These are phyloP conservation scores for Tinea trinotella DNA, from an alignment of 2,888 invertebrate genomes.

Conservation along the genomic window DNA sequence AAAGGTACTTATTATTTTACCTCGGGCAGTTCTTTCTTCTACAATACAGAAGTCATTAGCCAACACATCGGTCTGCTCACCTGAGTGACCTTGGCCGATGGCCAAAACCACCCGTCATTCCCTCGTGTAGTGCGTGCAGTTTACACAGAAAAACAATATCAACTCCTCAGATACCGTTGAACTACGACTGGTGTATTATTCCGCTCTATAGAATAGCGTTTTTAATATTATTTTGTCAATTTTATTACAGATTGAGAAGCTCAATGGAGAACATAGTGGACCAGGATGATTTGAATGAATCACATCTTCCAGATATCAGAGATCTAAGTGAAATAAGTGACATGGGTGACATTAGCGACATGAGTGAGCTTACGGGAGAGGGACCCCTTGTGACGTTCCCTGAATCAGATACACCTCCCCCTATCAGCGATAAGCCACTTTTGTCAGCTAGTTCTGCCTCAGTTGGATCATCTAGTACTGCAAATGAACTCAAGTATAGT, in stretches of 20 bases:
- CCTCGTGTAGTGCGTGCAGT: slow-evolving; percentile 57
- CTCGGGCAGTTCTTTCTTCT: background rate
- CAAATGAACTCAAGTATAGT: slow-evolving; percentile 86
- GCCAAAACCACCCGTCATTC: slow-evolving; percentile 62
- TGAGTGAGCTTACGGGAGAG: slow-evolving; percentile 54
- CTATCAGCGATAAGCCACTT: slow-evolving; percentile 58
- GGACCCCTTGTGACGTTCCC: slow-evolving; percentile 87
- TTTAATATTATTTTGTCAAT: background rate
- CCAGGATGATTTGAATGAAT: slow-evolving; percentile 64
- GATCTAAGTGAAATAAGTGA: slow-evolving; percentile 64
- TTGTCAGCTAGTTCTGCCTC: slow-evolving; percentile 54
- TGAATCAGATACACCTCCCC: slow-evolving; percentile 82
- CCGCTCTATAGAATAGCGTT: background rate
- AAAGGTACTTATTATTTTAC: slow-evolving; percentile 37
- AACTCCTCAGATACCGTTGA: slow-evolving; percentile 36
- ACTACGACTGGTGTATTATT: background rate
- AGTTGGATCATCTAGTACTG: slow-evolving; percentile 46
- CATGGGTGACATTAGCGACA: slow-evolving; percentile 64
- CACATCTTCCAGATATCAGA: slow-evolving; percentile 59
- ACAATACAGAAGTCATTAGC: slow-evolving; percentile 21
- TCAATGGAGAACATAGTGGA: slow-evolving; percentile 87
- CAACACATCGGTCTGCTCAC: slow-evolving; percentile 50
- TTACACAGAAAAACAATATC: slow-evolving; percentile 63
- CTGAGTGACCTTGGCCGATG: slow-evolving; percentile 63
- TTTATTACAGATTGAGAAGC: slow-evolving; percentile 73